phyloP scores from a whole-genome alignment of 23 tunicate species.

The Trididemnum miniatum region DNA sequence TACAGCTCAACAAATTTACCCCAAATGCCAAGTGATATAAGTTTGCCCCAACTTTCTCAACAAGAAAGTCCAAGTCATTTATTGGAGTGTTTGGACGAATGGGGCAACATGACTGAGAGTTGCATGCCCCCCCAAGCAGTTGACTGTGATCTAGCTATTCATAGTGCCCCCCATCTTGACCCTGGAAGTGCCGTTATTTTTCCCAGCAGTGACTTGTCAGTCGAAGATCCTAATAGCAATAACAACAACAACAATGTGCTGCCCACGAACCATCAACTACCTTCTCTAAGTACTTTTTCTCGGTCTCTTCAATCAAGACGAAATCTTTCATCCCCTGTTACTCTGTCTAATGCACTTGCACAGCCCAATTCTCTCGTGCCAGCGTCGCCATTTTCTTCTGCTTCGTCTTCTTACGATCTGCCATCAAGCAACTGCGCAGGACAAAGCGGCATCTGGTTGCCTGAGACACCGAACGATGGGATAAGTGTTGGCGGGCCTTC shows the following conservation, averaged over 20 bases:
- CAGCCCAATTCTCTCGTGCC: conserved; percentile 24
- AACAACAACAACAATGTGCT: conserved; percentile 40
- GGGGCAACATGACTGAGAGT: not conserved
- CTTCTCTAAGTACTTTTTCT: conserved; percentile 5
- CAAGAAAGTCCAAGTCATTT: not conserved
- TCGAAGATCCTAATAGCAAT: not conserved
- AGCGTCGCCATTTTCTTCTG: conserved; percentile 67
- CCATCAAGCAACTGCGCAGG: not conserved
- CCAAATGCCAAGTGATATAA: too few species aligned
- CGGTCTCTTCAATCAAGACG: conserved; percentile 24
- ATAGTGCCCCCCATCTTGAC: not conserved
- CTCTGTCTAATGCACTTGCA: conserved; percentile 19
- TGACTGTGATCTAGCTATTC: not conserved
- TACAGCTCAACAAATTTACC: too few species aligned
- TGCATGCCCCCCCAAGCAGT: not conserved
- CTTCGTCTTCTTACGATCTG: conserved; percentile 34
- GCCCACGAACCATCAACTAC: not conserved
- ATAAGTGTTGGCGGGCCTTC: conserved; percentile 66
- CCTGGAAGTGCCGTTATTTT: not conserved
- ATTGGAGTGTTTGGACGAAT: not conserved
- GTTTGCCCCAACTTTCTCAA: not conserved
- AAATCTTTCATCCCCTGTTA: conserved; percentile 47
- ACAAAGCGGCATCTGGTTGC: conserved; percentile 19
- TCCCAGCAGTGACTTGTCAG: not conserved
- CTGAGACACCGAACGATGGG: conserved; percentile 74